These are phyloP conservation scores for Myiopsitta monachus DNA, from an alignment of 2,113 vertebrate genomes.

Conservation along the genomic window DNA sequence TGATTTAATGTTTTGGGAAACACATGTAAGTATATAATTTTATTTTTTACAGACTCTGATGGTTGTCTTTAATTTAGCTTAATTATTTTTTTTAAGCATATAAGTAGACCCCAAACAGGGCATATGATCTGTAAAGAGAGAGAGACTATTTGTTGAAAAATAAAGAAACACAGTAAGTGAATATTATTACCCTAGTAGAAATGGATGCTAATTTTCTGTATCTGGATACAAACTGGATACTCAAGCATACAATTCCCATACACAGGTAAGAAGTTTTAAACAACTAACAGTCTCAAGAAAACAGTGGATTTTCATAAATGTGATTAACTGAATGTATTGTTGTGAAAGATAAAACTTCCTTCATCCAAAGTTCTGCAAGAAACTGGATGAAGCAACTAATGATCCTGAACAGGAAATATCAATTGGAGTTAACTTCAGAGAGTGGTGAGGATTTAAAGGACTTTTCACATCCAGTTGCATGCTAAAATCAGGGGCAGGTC, in stretches of 20 bases:
- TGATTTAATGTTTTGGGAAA: background rate
- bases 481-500: background rate
- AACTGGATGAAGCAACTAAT: background rate
- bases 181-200: background rate
- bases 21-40: background rate
- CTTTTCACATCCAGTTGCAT: background rate
- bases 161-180: background rate
- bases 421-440: background rate
- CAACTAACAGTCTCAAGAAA: background rate
- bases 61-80: background rate
- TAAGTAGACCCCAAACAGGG: background rate
- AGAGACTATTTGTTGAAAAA: background rate
- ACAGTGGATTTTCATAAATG: background rate
- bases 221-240: background rate
- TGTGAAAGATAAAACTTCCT: background rate
- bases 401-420: background rate
- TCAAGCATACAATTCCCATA: background rate
- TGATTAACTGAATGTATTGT: background rate
- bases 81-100: background rate
- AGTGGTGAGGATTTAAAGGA: background rate
- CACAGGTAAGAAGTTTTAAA: background rate
- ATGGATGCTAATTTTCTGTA: background rate
- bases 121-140: background rate
- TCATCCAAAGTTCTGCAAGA: background rate
- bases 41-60: background rate